A percentile compares a stretch with the other conserved stretches of the same genome.
phyloP scores from a whole-genome alignment of 2,888 invertebrate species.

The Andrena fulva region DNA sequence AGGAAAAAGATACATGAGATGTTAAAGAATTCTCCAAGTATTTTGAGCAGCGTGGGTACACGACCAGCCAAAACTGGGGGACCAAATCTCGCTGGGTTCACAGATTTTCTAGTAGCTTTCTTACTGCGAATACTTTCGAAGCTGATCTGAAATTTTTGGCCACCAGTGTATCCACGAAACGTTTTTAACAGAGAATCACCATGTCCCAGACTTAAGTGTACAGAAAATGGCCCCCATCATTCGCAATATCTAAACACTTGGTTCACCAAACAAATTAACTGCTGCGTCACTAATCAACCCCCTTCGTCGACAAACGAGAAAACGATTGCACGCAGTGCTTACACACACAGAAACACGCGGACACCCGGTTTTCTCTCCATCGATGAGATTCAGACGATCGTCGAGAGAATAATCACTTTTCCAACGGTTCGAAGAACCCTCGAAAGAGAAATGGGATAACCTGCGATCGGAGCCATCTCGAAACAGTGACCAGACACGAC shows the following conservation, averaged over 20 bases:
- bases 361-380: slow-evolving; percentile 19
- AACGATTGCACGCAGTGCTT: slow-evolving; percentile 18
- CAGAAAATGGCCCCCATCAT: not conserved
- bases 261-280: slow-evolving; percentile 19
- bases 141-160: not conserved
- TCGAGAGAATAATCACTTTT: slow-evolving; percentile 48
- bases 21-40: not conserved
- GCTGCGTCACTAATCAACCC: not conserved
- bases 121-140: too few species aligned
- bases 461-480: slow-evolving; percentile 29
- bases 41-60: not conserved
- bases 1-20: not conserved
- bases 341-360: not conserved
- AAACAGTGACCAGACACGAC: slow-evolving; percentile 37
- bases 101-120: not conserved
- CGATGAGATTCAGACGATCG: slow-evolving; percentile 41
- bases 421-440: slow-evolving; percentile 21
- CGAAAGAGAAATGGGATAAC: slow-evolving; percentile 15
- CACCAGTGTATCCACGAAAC: not conserved
- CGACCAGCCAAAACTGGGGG: not conserved
- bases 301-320: slow-evolving; percentile 12
- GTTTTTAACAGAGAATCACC: not conserved
- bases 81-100: not conserved
- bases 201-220: not conserved
- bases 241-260: not conserved